Conservation (phyloP, 2,888 invertebrate genomes). For the Theretra japonica region DNA sequence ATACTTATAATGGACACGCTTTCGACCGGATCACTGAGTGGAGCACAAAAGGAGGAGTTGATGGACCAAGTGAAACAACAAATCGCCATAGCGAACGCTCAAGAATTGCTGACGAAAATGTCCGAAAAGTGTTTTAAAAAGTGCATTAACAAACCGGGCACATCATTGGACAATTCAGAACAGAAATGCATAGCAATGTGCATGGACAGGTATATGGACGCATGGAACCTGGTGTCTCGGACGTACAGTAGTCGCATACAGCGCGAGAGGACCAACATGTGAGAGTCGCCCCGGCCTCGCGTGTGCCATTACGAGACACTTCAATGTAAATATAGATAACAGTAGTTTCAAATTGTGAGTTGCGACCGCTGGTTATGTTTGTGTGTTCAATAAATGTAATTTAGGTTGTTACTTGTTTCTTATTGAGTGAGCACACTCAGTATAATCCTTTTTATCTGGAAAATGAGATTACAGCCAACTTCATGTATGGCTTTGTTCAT, state of each 20-base stretch:
- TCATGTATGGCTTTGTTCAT: conserved; percentile 13
- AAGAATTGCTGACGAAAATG: conserved; percentile 97
- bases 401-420: conserved; percentile 62
- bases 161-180: conserved; percentile 94
- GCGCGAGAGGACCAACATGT: conserved; percentile 89
- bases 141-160: conserved; percentile 96
- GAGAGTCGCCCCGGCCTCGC: conserved; percentile 51
- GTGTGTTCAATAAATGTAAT: conserved; percentile 72
- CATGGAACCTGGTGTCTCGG: conserved; percentile 96
- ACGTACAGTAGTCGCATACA: conserved; percentile 94
- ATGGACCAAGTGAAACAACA: conserved; percentile 98
- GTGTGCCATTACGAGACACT: conserved; percentile 52
- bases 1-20: conserved; percentile 84
- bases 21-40: conserved; percentile 83
- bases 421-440: conserved; percentile 41
- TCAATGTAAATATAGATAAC: conserved; percentile 74
- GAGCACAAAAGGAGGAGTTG: conserved; percentile 92
- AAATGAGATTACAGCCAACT: conserved; percentile 15
- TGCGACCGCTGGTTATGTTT: conserved; percentile 63
- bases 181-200: conserved; percentile 99
- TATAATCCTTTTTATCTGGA: conserved; percentile 28
- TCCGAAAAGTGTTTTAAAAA: conserved; percentile 98
- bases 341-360: conserved; percentile 72
- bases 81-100: conserved; percentile 96
- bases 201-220: conserved; percentile 99